These are phyloP conservation scores for Lasiommata megera DNA, from an alignment of 2,888 invertebrate genomes.

Conservation along the genomic window DNA sequence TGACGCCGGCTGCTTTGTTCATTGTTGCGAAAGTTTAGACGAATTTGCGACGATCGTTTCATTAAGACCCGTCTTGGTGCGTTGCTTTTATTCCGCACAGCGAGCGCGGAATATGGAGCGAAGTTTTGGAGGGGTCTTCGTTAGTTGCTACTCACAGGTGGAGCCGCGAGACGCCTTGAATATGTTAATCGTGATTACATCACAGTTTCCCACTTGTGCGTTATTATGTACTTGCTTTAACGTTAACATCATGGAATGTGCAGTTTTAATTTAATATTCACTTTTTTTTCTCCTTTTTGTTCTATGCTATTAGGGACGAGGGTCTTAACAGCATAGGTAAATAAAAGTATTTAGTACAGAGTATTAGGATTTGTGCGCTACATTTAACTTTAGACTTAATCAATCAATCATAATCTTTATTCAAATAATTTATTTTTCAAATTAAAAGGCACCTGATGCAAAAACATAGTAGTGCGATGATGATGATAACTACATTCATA, in stretches of 20 bases:
- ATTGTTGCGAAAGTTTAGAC: slow-evolving; percentile 74
- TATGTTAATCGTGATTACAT: slow-evolving; percentile 34
- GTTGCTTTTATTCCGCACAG: slow-evolving; percentile 72
- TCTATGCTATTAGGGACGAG: background rate
- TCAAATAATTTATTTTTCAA: too few relatives aligned
- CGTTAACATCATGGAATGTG: background rate
- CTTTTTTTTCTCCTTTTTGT: too few relatives aligned
- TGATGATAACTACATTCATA: too few relatives aligned
- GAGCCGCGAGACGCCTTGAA: slow-evolving; percentile 41
- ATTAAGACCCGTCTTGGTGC: slow-evolving; percentile 71
- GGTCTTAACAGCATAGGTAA: too few relatives aligned
- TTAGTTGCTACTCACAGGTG: slow-evolving; percentile 68
- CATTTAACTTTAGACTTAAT: too few relatives aligned
- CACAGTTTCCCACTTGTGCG: slow-evolving; percentile 4
- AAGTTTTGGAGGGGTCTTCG: slow-evolving; percentile 70
- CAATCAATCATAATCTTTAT: too few relatives aligned
- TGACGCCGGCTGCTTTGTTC: slow-evolving; percentile 56
- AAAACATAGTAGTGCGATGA: too few relatives aligned
- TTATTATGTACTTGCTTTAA: slow-evolving; percentile 13
- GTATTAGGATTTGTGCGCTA: too few relatives aligned
- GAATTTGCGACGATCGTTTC: slow-evolving; percentile 74
- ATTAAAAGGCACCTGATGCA: too few relatives aligned
- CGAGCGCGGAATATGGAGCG: slow-evolving; percentile 61
- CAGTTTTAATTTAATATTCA: slow-evolving; percentile 2
- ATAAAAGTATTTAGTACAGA: too few relatives aligned